Base-by-base conservation (phyloP, 2,113 vertebrate species). In the Chloropsis cyanopogon region DNA sequence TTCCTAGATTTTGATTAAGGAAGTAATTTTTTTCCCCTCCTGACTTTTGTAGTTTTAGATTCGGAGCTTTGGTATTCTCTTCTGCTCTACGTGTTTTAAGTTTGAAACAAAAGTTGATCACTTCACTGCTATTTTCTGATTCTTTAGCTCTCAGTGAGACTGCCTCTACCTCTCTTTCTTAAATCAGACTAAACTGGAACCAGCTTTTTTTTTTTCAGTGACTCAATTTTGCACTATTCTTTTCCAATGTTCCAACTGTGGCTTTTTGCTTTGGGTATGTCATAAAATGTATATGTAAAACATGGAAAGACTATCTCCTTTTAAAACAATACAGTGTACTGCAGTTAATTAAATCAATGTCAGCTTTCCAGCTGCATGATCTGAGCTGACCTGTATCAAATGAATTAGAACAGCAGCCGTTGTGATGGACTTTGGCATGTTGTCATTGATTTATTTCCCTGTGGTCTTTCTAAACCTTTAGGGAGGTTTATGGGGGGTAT, bases 271-370 rank as follows among this genome's bases (percentile, higher is more conserved):
- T 89, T 86, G 18, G 19, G 4, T 83, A 69, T 88, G 77, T 76
- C 46, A 64, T 68, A 78, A 82, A 91, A 78, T 29, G 22, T 89
- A 35, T 50, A 60, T 35, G 12, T 91, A 88, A 91, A 93, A 60
- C 60, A 70, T 65, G 8, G 63, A 82, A 93, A 93, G 11, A 68
- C 42, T 78, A 86, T 77, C 46, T 90, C 39, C 9, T 81, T 61
- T 93, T 77, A 71, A 91, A 93, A 85, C 41, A 88, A 71, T 78
- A 87, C n/a, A 70, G 28, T 47, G 26, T 68, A 85, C 23, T 88
- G 44, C 49, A 85, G 52, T 71, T 95, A 89, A 95, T 96, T 96
- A 92, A 91, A 95, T 93, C 76, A 88, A 89, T 60, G 41, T 91
- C 75, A 92, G 6, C 29, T 86, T 93, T 71, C 63, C 66, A 93